Conservation (phyloP, 2,113 vertebrate genomes). For the Morone saxatilis region DNA sequence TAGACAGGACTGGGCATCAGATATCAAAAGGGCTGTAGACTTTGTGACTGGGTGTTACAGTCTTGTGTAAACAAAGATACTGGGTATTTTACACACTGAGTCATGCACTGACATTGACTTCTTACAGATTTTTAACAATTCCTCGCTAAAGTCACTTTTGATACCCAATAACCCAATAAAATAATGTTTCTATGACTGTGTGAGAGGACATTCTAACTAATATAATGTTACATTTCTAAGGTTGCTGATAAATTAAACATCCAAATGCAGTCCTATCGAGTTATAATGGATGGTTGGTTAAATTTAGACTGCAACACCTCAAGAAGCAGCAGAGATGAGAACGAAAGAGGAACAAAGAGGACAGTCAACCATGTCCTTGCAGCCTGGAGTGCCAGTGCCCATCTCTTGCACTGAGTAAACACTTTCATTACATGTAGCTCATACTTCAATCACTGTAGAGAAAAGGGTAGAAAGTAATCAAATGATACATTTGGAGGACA, state of each 20-base stretch:
- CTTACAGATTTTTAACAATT: background rate
- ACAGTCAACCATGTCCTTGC: conserved; percentile 29
- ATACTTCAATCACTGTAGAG: conserved; percentile 14
- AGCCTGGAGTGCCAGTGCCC: conserved; percentile 3
- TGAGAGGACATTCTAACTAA: background rate
- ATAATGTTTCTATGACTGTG: background rate
- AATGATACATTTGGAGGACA: conserved; percentile 4
- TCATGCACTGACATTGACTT: background rate
- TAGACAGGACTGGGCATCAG: background rate
- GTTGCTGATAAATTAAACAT: conserved; percentile 10
- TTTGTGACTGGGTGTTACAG: conserved; percentile 40
- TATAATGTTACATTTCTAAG: background rate
- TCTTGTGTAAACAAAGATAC: conserved; percentile 47
- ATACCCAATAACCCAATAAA: background rate
- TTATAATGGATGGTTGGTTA: conserved; percentile 34
- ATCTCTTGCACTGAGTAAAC: conserved; percentile 22
- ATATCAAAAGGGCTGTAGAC: conserved; percentile 35
- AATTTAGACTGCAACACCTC: conserved; percentile 47
- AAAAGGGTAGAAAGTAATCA: conserved; percentile 22
- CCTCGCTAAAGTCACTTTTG: background rate
- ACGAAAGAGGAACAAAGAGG: conserved; percentile 39
- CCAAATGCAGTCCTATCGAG: conserved; percentile 22
- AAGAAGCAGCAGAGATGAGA: conserved; percentile 33
- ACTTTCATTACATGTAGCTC: conserved; percentile 32
- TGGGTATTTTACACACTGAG: conserved; percentile 17